Conservation (phyloP, 2,797 vertebrate species). For the Corythornis leucogaster region DNA sequence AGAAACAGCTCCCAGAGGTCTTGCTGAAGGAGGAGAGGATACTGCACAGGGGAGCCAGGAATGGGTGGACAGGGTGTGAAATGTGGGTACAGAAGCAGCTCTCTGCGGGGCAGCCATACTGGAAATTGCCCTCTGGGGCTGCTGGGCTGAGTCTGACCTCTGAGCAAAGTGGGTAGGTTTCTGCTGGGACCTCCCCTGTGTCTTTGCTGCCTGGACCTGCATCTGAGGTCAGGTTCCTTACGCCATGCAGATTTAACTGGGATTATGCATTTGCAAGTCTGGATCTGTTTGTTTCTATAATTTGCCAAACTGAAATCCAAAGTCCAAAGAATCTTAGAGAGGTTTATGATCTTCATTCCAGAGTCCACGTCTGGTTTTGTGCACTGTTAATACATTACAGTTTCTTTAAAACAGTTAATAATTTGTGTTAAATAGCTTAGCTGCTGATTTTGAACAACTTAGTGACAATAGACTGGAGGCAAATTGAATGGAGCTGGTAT, state of each 20-base stretch:
- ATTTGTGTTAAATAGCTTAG: neutral
- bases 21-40: neutral
- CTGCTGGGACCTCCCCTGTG: neutral
- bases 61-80: neutral
- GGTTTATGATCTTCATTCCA: neutral
- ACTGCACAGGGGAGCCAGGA: neutral
- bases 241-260: neutral
- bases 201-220: neutral
- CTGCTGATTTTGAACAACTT: neutral
- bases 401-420: neutral
- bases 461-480: neutral
- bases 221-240: neutral
- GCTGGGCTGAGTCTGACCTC: neutral
- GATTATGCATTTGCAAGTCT: neutral
- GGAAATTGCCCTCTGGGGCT: rapidly evolving
- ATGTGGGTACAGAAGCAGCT: neutral
- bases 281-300: neutral
- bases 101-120: rapidly evolving
- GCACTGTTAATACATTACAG: neutral
- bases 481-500: neutral
- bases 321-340: neutral
- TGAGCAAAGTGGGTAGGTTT: neutral
- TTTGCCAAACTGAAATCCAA: neutral
- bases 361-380: neutral
- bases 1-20: neutral